Conservation (phyloP, 2,888 invertebrate species). For the Erebia ligea region DNA sequence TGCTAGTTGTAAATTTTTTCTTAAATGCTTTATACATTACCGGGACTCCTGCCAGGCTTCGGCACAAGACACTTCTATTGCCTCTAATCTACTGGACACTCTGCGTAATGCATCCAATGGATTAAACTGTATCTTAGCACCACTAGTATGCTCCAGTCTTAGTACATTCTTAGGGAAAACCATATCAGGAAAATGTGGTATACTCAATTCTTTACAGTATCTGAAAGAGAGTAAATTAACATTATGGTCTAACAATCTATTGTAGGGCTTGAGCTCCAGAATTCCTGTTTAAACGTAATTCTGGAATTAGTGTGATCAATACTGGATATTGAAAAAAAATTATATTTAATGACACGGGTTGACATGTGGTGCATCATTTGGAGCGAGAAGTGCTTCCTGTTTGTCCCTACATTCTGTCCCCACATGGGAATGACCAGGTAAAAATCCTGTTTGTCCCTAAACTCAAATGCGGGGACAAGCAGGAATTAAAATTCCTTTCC, state of each 20-base stretch:
- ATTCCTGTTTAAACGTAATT: too few relatives aligned
- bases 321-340: too few relatives aligned
- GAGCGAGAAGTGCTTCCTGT: too few relatives aligned
- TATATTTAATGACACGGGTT: too few relatives aligned
- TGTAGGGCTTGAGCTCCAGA: too few relatives aligned
- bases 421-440: too few relatives aligned
- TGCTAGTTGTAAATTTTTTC: neutral
- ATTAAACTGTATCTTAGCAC: conserved; percentile 90
- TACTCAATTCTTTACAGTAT: conserved; percentile 87
- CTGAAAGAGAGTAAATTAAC: conserved; percentile 67
- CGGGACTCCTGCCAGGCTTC: conserved; percentile 96
- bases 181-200: conserved; percentile 99
- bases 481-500: too few relatives aligned
- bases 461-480: too few relatives aligned
- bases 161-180: conserved; percentile 97
- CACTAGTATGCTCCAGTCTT: conserved; percentile 86
- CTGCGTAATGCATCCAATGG: conserved; percentile 94
- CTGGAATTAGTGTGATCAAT: too few relatives aligned
- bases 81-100: conserved; percentile 89
- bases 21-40: conserved; percentile 63
- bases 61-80: conserved; percentile 94
- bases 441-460: too few relatives aligned
- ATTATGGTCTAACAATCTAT: neutral
- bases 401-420: too few relatives aligned
- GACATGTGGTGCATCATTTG: too few relatives aligned